These are phyloP conservation scores for Coelopa frigida DNA, from an alignment of 1,140 invertebrate genomes.

Conservation along the genomic window DNA sequence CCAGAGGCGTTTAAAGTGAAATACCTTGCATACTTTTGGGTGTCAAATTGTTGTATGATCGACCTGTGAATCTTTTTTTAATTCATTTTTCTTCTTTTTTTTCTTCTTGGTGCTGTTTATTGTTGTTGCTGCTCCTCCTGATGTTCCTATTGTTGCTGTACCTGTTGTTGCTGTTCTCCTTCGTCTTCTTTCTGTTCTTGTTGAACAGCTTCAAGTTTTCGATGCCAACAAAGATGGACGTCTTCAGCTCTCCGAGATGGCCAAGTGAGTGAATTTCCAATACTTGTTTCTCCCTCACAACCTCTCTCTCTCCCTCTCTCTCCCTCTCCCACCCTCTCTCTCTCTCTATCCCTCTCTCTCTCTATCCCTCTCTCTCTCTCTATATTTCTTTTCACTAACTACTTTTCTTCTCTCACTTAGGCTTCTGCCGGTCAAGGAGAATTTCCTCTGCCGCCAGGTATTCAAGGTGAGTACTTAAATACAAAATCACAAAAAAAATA, in stretches of 20 bases:
- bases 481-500: too few species aligned
- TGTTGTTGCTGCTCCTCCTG: too few species aligned
- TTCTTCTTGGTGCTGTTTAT: too few species aligned
- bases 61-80: too few species aligned
- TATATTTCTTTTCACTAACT: not conserved
- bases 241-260: conserved; percentile 89
- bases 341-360: too few species aligned
- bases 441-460: conserved; percentile 83
- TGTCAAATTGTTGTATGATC: too few species aligned
- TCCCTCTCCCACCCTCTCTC: too few species aligned
- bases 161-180: not conserved
- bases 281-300: conserved; percentile 3
- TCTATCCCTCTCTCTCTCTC: not conserved
- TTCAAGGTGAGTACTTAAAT: conserved; percentile 72
- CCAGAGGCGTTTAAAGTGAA: not conserved
- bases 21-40: conserved; percentile 6
- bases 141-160: not conserved
- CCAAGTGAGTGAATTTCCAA: conserved; percentile 64
- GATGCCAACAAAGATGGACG: conserved; percentile 90
- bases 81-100: not conserved
- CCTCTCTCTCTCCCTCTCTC: not conserved
- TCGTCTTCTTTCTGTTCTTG: conserved; percentile 1
- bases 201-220: conserved; percentile 82
- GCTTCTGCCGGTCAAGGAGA: conserved; percentile 85
- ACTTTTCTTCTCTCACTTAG: conserved; percentile 49